Evolutionary conservation across 2,888 invertebrate genomes (phyloP).

Genomic region (Petrolisthes cinctipes): DNA sequence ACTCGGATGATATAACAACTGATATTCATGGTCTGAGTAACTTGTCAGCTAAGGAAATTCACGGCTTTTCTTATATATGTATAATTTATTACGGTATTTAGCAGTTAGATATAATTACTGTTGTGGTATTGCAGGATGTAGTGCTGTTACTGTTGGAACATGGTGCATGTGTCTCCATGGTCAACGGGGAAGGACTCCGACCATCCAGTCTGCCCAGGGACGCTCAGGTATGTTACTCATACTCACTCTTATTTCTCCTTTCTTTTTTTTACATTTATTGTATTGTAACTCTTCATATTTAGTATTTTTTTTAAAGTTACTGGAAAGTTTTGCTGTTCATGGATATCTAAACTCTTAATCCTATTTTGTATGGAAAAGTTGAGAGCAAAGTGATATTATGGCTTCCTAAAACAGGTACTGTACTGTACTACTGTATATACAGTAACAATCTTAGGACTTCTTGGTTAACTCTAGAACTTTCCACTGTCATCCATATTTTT

Average conservation of each 20-base stretch:
- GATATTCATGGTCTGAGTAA: neutral
- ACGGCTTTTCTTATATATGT: neutral
- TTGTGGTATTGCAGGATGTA: constrained; percentile 73
- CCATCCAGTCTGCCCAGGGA: constrained; percentile 68
- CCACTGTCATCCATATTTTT: neutral
- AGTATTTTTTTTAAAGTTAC: too few species aligned
- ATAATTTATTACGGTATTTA: neutral
- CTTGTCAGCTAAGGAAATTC: neutral
- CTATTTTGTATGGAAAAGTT: too few species aligned
- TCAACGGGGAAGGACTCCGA: constrained; percentile 77
- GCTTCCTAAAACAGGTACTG: neutral
- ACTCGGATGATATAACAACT: neutral
- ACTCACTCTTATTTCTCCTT: too few species aligned
- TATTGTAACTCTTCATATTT: too few species aligned
- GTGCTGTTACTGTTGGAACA: constrained; percentile 76
- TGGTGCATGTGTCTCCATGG: constrained; percentile 77
- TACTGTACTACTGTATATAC: neutral
- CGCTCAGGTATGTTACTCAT: constrained; percentile 36
- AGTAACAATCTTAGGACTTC: neutral
- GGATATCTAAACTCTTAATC: too few species aligned
- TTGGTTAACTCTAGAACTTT: neutral
- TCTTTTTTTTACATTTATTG: too few species aligned
- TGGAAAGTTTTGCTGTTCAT: too few species aligned
- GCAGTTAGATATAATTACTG: neutral
- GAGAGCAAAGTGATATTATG: neutral